A percentile compares a stretch with the other conserved stretches of the same genome.
Evolutionary conservation across 2,797 vertebrate genomes (phyloP).

Genomic region (Sebastolobus alascanus): DNA sequence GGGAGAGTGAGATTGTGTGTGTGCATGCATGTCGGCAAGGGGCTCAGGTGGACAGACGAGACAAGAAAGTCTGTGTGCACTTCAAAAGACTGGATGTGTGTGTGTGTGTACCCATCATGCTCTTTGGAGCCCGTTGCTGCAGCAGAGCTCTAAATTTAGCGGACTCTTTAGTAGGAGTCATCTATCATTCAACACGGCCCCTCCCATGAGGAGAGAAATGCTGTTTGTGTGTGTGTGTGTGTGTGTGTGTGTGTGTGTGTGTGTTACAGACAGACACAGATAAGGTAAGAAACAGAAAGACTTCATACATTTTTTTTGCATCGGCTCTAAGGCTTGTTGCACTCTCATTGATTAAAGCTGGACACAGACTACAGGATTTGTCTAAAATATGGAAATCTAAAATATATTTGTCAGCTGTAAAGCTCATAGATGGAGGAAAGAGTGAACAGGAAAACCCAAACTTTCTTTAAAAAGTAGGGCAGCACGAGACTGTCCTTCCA

Average conservation of each 20-base stretch:
- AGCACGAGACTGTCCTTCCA: not conserved
- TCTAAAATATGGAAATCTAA: not conserved
- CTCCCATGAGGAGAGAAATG: slow-evolving; percentile 59
- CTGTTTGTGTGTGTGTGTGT: slow-evolving; percentile 29
- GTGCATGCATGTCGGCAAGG: not conserved
- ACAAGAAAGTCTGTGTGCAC: slow-evolving; percentile 9
- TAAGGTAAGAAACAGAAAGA: not conserved
- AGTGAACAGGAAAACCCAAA: not conserved
- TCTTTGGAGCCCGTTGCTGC: slow-evolving; percentile 53
- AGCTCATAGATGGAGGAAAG: not conserved
- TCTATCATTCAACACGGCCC: slow-evolving; percentile 79
- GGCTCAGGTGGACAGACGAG: slow-evolving; percentile 22
- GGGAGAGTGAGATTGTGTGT: not conserved
- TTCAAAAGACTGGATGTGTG: slow-evolving; percentile 9
- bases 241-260: slow-evolving; percentile 9
- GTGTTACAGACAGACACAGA: slow-evolving; percentile 32
- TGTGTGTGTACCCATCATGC: slow-evolving; percentile 36
- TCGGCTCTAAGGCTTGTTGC: not conserved
- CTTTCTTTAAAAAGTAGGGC: not conserved
- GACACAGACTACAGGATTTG: not conserved
- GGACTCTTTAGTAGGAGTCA: slow-evolving; percentile 73
- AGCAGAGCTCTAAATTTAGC: slow-evolving; percentile 80
- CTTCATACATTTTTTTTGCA: not conserved
- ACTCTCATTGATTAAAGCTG: not conserved
- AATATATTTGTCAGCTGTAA: not conserved